These are phyloP conservation scores for Halcyon smyrnensis DNA, from an alignment of 2,797 vertebrate species.

Conservation along the genomic window DNA sequence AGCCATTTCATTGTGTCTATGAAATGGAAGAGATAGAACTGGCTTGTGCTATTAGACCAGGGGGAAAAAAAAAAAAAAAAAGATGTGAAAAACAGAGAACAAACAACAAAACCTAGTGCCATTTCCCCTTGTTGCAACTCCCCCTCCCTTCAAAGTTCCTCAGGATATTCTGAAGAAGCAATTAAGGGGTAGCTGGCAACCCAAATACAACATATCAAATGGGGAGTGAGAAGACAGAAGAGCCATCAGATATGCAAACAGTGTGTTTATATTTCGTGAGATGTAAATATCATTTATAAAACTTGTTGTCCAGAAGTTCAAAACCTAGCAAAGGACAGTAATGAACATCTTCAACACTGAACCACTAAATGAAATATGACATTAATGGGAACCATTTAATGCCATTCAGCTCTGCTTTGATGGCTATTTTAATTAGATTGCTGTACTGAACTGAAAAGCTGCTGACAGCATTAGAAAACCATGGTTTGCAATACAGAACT, in stretches of 20 bases:
- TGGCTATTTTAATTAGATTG: constrained; percentile 77
- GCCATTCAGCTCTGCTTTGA: constrained; percentile 61
- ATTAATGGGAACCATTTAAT: constrained; percentile 69
- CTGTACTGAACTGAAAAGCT: constrained; percentile 53
- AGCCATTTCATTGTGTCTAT: accelerated
- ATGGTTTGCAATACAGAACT: neutral
- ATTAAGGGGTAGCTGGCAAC: neutral
- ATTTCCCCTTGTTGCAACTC: neutral
- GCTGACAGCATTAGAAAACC: constrained; percentile 58
- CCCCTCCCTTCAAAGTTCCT: neutral
- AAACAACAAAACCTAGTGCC: neutral
- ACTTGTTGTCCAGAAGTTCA: constrained; percentile 15
- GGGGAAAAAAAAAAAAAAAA: neutral
- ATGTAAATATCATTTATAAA: constrained; percentile 56
- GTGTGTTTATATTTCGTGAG: constrained; percentile 18
- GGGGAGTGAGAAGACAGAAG: neutral
- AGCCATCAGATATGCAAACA: neutral
- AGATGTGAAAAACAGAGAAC: neutral
- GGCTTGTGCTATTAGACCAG: neutral
- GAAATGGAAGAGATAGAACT: neutral
- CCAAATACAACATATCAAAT: neutral
- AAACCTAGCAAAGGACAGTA: constrained; percentile 39
- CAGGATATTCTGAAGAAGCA: neutral
- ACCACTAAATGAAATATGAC: constrained; percentile 74
- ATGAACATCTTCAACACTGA: constrained; percentile 55